Percentiles rank a stretch among this genome's conserved stretches.
Conservation (phyloP, 2,113 vertebrate species). For the Paralichthys olivaceus region DNA sequence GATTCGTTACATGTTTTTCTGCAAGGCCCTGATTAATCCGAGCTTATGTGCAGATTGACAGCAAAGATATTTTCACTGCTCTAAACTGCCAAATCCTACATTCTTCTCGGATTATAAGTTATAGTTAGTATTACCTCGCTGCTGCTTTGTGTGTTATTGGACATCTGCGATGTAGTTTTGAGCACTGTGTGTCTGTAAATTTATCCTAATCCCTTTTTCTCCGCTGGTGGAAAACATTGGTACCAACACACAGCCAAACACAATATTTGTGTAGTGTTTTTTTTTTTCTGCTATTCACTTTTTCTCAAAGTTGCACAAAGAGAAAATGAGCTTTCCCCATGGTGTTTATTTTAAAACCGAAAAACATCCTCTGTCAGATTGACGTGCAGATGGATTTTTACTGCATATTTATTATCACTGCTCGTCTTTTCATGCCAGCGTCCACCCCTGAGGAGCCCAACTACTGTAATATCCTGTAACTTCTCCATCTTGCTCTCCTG, state of each 20-base stretch:
- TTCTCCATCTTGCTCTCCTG: background rate
- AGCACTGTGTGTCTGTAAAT: background rate
- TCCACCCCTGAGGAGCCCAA: conserved; percentile 7
- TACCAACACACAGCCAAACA: conserved; percentile 1
- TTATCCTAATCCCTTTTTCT: conserved; percentile 12
- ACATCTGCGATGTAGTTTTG: background rate
- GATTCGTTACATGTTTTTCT: conserved; percentile 1
- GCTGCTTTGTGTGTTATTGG: background rate
- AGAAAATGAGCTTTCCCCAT: too few species aligned
- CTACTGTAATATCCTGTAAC: conserved; percentile 20
- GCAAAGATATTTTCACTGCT: conserved; percentile 1
- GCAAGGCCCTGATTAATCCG: background rate
- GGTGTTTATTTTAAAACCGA: background rate
- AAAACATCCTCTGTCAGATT: background rate
- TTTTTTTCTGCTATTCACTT: background rate
- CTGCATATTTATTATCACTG: background rate
- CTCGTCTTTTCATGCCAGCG: background rate
- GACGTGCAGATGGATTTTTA: background rate
- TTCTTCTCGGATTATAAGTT: background rate
- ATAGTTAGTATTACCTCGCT: background rate
- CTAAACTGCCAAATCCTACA: background rate
- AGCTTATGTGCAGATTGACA: background rate
- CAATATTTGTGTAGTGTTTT: background rate
- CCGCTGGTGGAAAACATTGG: conserved; percentile 3
- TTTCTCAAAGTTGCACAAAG: background rate